phyloP scores from a whole-genome alignment of 2,888 invertebrate species.

The Xiphydria camelus region DNA sequence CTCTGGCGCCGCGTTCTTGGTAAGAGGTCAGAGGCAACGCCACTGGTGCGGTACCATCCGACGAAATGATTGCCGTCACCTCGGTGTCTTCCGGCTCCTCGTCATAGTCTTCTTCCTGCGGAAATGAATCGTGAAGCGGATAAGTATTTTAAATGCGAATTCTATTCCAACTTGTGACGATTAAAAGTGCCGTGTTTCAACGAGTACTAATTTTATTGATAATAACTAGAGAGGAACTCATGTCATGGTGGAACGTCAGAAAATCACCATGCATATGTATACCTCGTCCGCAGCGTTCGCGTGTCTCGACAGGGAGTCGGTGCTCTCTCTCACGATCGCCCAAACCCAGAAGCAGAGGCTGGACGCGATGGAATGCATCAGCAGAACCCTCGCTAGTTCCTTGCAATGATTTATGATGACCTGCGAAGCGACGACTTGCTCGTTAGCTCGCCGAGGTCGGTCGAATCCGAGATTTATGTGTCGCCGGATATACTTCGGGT shows the following conservation, averaged over 20 bases:
- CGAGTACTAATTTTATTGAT: too few relatives aligned
- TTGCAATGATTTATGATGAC: constrained; percentile 64
- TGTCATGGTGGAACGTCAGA: not conserved
- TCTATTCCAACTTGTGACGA: too few relatives aligned
- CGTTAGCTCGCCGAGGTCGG: too few relatives aligned
- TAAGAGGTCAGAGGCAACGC: constrained; percentile 48
- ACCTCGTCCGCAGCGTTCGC: constrained; percentile 47
- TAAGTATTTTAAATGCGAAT: too few relatives aligned
- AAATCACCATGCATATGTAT: too few relatives aligned
- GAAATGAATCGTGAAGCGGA: too few relatives aligned
- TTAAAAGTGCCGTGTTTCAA: too few relatives aligned
- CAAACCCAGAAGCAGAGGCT: constrained; percentile 82
- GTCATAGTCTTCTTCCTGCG: too few relatives aligned
- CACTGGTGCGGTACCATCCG: constrained; percentile 28
- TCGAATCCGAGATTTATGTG: too few relatives aligned
- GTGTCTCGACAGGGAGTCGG: constrained; percentile 64
- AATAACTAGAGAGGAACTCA: not conserved
- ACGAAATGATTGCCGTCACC: constrained; percentile 19
- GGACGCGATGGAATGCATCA: constrained; percentile 81
- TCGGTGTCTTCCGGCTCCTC: constrained; percentile 2
- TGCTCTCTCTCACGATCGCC: constrained; percentile 74
- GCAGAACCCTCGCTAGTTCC: constrained; percentile 69
- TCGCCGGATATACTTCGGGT: too few relatives aligned
- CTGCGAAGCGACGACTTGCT: too few relatives aligned
- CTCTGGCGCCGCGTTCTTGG: constrained; percentile 42